Evolutionary conservation across 2,888 invertebrate species (phyloP).

Genomic region (Thysanoteuthis rhombus): DNA sequence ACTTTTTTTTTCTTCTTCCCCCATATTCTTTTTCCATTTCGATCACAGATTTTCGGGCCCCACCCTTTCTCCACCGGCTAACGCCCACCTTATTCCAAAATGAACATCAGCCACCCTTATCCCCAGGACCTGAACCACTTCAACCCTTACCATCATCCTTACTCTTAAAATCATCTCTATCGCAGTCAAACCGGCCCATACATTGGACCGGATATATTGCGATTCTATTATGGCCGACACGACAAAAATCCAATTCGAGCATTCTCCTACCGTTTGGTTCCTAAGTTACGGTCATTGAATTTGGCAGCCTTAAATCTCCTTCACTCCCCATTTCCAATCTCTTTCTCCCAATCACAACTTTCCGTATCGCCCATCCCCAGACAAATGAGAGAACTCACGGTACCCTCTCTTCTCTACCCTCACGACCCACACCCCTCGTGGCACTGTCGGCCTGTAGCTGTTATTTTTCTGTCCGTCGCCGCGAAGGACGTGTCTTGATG

Average conservation of each 20-base stretch:
- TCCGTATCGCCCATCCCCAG: neutral
- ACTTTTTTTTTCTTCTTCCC: neutral
- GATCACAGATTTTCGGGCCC: neutral
- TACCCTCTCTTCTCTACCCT: neutral
- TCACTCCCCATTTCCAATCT: neutral
- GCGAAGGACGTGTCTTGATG: neutral
- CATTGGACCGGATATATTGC: conserved; percentile 12
- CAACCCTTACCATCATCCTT: neutral
- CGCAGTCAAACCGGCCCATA: neutral
- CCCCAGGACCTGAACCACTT: neutral
- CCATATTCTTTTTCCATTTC: neutral
- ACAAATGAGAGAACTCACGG: neutral
- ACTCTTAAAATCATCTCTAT: neutral
- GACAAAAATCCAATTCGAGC: neutral
- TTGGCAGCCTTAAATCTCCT: neutral
- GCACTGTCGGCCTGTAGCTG: neutral
- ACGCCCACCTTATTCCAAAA: neutral
- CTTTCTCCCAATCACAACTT: neutral
- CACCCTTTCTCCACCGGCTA: neutral
- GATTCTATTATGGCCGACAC: neutral
- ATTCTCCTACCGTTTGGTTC: neutral
- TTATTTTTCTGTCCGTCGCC: neutral
- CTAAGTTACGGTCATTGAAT: neutral
- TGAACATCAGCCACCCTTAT: neutral
- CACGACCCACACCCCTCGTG: neutral